Percentiles rank a stretch among this genome's conserved stretches.
These are phyloP conservation scores for Cylloceria caligata DNA, from an alignment of 2,888 invertebrate species.

Conservation along the genomic window DNA sequence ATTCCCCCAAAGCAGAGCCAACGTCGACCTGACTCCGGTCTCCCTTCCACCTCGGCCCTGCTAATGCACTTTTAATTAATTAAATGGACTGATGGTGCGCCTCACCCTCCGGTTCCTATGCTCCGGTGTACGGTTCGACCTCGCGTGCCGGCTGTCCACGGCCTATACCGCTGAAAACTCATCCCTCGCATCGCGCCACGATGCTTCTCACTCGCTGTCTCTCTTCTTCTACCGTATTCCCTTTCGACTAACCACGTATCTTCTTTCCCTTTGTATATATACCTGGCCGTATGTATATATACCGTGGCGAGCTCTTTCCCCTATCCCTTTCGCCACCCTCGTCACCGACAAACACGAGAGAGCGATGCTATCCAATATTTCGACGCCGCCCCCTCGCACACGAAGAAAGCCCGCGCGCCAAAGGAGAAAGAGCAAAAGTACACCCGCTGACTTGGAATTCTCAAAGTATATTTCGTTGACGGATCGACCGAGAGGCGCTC, in stretches of 20 bases:
- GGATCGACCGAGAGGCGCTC: neutral
- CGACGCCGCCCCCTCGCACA: constrained; percentile 36
- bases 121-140: constrained; percentile 72
- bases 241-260: neutral
- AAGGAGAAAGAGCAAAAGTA: neutral
- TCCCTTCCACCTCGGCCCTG: constrained; percentile 66
- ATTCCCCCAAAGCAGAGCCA: constrained; percentile 61
- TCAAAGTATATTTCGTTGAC: constrained; percentile 12
- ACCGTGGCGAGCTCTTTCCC: constrained; percentile 4
- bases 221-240: neutral
- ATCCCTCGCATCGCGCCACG: constrained; percentile 72
- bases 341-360: constrained; percentile 45
- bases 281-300: constrained; percentile 1
- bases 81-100: constrained; percentile 83
- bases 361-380: constrained; percentile 53
- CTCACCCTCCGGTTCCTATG: constrained; percentile 67
- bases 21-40: constrained; percentile 49
- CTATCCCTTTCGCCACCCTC: constrained; percentile 57
- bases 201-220: constrained; percentile 18
- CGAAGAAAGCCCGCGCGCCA: neutral
- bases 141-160: constrained; percentile 83
- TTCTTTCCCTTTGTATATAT: constrained; percentile 1
- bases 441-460: neutral
- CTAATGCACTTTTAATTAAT: constrained; percentile 85
- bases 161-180: constrained; percentile 78